Evolutionary conservation across 2,113 vertebrate genomes (phyloP).

Genomic region (Ancistrus triradiatus): DNA sequence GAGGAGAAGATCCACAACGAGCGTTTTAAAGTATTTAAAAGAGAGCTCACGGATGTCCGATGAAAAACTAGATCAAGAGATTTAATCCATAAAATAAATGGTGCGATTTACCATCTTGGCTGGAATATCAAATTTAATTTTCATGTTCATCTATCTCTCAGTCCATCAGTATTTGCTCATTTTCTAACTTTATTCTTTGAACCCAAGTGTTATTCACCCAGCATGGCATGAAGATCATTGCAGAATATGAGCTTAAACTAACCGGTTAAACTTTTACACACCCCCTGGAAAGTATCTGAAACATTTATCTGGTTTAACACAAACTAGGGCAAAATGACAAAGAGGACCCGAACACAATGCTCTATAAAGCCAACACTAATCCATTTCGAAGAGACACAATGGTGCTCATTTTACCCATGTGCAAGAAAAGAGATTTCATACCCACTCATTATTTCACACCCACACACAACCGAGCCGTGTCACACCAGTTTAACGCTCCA

Average conservation of each 20-base stretch:
- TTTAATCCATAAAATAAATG: slow-evolving; percentile 14
- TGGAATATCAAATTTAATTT: slow-evolving; percentile 17
- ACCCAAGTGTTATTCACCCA: no score
- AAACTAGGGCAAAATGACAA: neutral
- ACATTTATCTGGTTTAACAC: neutral
- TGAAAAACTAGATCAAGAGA: slow-evolving; percentile 22
- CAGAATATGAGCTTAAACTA: no score
- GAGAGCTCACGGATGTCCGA: slow-evolving; percentile 23
- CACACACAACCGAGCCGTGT: slow-evolving; percentile 24
- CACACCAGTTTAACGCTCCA: slow-evolving; percentile 40
- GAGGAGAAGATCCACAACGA: neutral
- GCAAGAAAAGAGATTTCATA: slow-evolving; percentile 23
- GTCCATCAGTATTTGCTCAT: no score
- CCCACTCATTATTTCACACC: slow-evolving; percentile 29
- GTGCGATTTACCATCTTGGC: slow-evolving; percentile 3
- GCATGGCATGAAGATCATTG: no score
- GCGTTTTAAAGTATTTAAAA: neutral
- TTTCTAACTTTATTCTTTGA: no score
- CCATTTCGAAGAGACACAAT: neutral
- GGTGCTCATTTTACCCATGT: slow-evolving; percentile 7
- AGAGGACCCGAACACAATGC: neutral
- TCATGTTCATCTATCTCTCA: slow-evolving; percentile 17
- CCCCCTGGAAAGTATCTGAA: neutral
- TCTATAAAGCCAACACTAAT: neutral
- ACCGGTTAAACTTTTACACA: no score